phyloP scores from a whole-genome alignment of 2,113 vertebrate genomes.

The Amazona vittata region DNA sequence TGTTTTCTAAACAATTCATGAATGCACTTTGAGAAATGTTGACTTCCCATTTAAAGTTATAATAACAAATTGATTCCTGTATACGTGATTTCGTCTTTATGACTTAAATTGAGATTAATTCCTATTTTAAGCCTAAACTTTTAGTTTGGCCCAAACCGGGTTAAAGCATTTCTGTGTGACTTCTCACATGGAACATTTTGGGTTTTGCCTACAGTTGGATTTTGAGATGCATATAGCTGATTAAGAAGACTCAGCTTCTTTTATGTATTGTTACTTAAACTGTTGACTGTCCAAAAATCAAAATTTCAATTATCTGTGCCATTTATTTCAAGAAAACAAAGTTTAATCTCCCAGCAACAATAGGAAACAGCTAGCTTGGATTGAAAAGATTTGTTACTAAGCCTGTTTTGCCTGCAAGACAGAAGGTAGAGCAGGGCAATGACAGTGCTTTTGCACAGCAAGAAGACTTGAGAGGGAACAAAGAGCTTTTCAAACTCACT shows the following conservation, averaged over 20 bases:
- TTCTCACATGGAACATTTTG: background rate
- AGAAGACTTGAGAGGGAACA: background rate
- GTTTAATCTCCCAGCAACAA: background rate
- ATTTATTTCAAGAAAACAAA: background rate
- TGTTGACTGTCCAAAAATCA: background rate
- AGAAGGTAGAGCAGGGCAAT: background rate
- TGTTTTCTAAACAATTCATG: background rate
- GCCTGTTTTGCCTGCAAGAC: background rate
- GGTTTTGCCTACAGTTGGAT: background rate
- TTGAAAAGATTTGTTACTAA: background rate
- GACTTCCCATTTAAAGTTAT: background rate
- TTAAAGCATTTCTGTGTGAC: background rate
- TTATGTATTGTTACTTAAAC: background rate
- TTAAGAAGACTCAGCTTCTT: background rate
- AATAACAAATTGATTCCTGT: background rate
- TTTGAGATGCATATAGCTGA: background rate
- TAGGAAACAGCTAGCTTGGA: background rate
- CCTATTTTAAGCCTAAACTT: background rate
- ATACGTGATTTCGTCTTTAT: background rate
- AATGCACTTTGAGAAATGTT: background rate
- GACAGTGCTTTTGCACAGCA: background rate
- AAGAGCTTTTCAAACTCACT: slow-evolving; percentile 6
- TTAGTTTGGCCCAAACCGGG: background rate
- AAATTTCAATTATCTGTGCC: background rate
- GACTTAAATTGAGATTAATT: background rate